Evolutionary conservation across 2,113 vertebrate genomes (phyloP).

Genomic region (Ammodytes marinus): DNA sequence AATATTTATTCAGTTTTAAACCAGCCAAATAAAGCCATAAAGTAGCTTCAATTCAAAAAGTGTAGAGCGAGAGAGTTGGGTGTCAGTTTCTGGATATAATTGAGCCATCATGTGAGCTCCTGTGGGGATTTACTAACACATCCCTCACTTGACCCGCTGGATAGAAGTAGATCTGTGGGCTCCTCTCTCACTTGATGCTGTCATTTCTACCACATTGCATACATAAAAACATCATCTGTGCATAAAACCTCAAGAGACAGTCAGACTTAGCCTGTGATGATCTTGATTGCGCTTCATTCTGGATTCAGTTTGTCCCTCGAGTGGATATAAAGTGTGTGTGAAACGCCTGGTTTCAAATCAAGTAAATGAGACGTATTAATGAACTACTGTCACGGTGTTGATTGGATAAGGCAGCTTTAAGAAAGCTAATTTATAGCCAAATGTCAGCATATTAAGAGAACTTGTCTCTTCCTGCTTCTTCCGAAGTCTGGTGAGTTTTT

Average conservation of each 20-base stretch:
- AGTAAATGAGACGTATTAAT: slow-evolving; percentile 28
- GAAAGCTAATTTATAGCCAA: slow-evolving; percentile 24
- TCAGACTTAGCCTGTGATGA: neutral
- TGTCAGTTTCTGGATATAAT: slow-evolving; percentile 53
- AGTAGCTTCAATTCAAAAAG: slow-evolving; percentile 38
- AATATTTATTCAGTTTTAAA: slow-evolving; percentile 23
- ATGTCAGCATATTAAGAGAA: slow-evolving; percentile 22
- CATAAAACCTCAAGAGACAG: slow-evolving; percentile 9
- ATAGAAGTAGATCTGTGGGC: slow-evolving; percentile 40
- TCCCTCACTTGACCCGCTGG: slow-evolving; percentile 51
- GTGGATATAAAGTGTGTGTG: slow-evolving; percentile 1
- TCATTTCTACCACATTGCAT: slow-evolving; percentile 10
- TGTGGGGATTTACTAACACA: slow-evolving; percentile 52
- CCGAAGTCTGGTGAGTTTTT: slow-evolving; percentile 35
- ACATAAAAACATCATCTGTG: neutral
- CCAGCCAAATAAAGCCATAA: slow-evolving; percentile 24
- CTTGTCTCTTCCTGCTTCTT: slow-evolving; percentile 12
- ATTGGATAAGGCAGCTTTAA: slow-evolving; percentile 39
- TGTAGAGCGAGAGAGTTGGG: slow-evolving; percentile 8
- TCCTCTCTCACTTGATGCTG: slow-evolving; percentile 21
- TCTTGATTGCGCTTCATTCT: slow-evolving; percentile 14
- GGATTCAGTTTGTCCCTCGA: neutral
- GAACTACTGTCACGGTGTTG: slow-evolving; percentile 16
- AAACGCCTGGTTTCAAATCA: slow-evolving; percentile 13
- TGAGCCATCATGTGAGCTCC: slow-evolving; percentile 50